Conservation (phyloP, 1,140 invertebrate genomes). For the Uloborus diversus region DNA sequence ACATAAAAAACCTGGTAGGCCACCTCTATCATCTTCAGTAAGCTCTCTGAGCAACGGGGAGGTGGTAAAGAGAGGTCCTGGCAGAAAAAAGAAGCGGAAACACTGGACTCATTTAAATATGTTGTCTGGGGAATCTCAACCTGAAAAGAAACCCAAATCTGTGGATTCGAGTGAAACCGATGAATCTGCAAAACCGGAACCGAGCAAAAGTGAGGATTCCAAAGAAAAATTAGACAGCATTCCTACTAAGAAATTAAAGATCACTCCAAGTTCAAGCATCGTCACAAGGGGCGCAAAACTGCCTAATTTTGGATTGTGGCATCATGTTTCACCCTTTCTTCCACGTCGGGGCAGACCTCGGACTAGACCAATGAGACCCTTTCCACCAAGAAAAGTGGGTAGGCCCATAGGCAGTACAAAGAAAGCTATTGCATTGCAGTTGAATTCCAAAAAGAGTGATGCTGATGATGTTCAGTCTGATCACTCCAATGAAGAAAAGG, state of each 20-base stretch:
- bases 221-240: slow-evolving; percentile 58
- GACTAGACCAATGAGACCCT: slow-evolving; percentile 29
- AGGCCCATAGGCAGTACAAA: slow-evolving; percentile 47
- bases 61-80: slow-evolving; percentile 27
- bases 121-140: not conserved
- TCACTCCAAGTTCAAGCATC: slow-evolving; percentile 66
- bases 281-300: slow-evolving; percentile 72
- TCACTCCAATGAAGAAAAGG: not conserved
- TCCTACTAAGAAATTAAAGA: slow-evolving; percentile 61
- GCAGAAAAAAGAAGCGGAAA: slow-evolving; percentile 39
- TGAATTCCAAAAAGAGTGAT: not conserved
- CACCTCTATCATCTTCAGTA: not conserved
- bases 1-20: slow-evolving; percentile 28
- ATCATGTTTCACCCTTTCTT: slow-evolving; percentile 28
- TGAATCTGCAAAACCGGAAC: not conserved
- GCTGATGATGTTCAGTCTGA: too few species aligned
- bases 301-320: slow-evolving; percentile 69
- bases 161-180: slow-evolving; percentile 23
- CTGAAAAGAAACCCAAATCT: not conserved
- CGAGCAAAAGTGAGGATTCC: not conserved
- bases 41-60: not conserved
- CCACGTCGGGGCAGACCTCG: slow-evolving; percentile 35
- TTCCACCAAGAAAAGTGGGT: slow-evolving; percentile 36
- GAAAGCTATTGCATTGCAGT: not conserved
- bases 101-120: slow-evolving; percentile 32